Evolutionary conservation across 2,113 vertebrate species (phyloP).

Genomic region (Sigmodon hispidus): DNA sequence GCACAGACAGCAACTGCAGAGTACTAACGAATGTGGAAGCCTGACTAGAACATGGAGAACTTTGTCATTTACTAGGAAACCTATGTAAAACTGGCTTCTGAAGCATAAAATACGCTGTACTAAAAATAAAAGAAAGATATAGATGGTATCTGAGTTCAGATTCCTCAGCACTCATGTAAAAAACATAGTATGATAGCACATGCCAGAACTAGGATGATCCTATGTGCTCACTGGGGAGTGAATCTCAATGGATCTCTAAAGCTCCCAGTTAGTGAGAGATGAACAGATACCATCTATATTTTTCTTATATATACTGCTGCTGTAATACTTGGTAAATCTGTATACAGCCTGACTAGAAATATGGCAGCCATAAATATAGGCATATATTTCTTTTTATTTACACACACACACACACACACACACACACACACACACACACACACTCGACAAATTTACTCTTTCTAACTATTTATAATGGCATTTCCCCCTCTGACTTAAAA

Average conservation of each 20-base stretch:
- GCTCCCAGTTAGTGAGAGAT: neutral
- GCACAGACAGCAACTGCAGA: neutral
- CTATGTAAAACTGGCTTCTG: neutral
- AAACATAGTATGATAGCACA: no score
- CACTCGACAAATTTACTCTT: neutral
- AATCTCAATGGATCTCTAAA: neutral
- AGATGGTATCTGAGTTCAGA: neutral
- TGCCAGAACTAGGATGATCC: neutral
- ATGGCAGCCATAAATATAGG: neutral
- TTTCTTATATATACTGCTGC: neutral
- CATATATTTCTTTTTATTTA: neutral
- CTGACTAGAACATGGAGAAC: neutral
- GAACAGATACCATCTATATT: no score
- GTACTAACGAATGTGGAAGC: constrained; percentile 16
- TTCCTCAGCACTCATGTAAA: no score
- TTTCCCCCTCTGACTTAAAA: neutral
- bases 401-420: no score
- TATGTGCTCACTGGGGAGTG: neutral
- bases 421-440: no score
- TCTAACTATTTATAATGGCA: neutral
- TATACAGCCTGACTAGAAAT: neutral
- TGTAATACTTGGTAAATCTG: neutral
- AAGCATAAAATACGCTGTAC: neutral
- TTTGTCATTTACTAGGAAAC: constrained; percentile 15
- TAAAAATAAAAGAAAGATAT: neutral